A percentile compares a stretch with the other conserved stretches of the same genome.
Conservation (phyloP, 2,797 vertebrate species). For the Mustela erminea region DNA sequence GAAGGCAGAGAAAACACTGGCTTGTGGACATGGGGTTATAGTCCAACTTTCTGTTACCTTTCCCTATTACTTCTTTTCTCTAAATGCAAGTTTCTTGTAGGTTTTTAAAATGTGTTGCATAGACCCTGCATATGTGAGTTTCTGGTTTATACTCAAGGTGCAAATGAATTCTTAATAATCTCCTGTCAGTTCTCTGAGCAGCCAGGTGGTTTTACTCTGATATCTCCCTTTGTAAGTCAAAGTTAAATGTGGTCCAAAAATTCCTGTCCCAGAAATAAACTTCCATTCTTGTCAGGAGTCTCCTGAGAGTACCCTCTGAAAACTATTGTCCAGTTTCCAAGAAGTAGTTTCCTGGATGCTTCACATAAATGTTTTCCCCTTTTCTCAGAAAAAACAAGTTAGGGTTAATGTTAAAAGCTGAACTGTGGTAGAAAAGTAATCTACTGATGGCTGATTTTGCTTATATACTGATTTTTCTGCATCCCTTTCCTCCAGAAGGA, state of each 20-base stretch:
- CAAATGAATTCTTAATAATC: neutral
- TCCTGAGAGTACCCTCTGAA: neutral
- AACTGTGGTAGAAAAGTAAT: neutral
- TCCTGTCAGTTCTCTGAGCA: neutral
- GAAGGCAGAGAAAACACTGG: neutral
- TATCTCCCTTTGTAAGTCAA: neutral
- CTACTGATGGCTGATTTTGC: neutral
- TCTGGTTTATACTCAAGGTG: neutral
- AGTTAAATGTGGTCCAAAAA: neutral
- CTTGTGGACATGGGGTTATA: neutral
- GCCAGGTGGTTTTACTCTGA: neutral
- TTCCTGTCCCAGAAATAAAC: neutral
- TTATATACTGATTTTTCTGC: neutral
- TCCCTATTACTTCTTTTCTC: neutral
- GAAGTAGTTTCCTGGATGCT: neutral
- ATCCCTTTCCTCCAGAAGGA: neutral
- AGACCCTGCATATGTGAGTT: neutral
- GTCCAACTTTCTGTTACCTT: neutral
- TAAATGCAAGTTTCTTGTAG: neutral
- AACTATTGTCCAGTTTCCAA: neutral
- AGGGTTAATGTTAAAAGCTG: neutral
- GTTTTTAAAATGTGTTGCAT: neutral
- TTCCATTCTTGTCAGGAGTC: neutral
- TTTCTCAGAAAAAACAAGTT: neutral
- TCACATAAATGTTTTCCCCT: neutral